Conservation (phyloP, 1,140 invertebrate species). For the Sycobia sp. region DNA sequence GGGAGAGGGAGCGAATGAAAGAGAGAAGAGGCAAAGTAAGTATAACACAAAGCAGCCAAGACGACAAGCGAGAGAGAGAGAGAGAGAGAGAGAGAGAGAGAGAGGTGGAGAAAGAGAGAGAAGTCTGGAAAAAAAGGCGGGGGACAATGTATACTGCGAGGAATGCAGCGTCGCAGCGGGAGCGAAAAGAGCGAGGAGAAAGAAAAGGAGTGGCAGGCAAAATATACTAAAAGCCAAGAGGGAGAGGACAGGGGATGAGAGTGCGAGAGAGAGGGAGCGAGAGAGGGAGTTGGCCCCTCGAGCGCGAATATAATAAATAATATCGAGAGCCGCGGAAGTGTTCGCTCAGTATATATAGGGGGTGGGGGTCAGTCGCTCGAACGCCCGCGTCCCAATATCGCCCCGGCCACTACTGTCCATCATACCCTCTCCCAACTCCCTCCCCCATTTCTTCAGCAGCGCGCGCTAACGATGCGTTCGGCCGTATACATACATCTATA, state of each 20-base stretch:
- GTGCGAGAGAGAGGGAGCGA: conserved; percentile 8
- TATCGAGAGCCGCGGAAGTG: conserved; percentile 24
- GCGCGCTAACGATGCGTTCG: conserved; percentile 16
- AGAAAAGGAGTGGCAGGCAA: conserved; percentile 26
- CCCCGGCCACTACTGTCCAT: conserved; percentile 20
- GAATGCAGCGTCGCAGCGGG: conserved; percentile 27
- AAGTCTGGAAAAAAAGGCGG: conserved; percentile 2
- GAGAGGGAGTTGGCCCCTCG: not conserved
- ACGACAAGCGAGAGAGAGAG: not conserved
- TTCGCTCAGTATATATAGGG: not conserved
- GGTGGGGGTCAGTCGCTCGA: not conserved
- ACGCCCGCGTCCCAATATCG: conserved; percentile 3
- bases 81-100: not conserved
- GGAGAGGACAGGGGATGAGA: too few relatives aligned
- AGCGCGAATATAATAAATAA: conserved; percentile 33
- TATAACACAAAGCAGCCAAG: conserved; percentile 16
- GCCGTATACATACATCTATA: too few relatives aligned
- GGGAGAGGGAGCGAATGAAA: too few relatives aligned
- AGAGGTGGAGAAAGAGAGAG: not conserved
- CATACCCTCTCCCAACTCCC: too few relatives aligned
- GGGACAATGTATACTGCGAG: conserved; percentile 29
- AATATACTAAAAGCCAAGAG: too few relatives aligned
- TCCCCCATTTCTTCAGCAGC: not conserved
- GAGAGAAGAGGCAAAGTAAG: not conserved
- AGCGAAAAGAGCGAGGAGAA: conserved; percentile 7